These are phyloP conservation scores for Rhyacophila brunnea DNA, from an alignment of 1,140 invertebrate genomes.

Conservation along the genomic window DNA sequence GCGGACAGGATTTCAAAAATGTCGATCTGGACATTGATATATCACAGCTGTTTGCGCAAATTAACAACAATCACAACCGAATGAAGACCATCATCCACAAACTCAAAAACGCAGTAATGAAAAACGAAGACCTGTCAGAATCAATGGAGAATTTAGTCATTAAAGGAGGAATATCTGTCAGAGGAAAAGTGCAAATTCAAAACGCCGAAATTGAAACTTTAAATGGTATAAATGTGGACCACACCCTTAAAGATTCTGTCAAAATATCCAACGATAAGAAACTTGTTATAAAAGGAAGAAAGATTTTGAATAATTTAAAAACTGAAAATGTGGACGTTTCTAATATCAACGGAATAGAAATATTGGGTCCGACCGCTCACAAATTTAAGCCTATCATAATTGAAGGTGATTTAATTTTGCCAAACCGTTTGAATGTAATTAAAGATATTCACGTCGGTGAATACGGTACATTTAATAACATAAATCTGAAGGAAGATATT, in stretches of 20 bases:
- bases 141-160: conserved; percentile 13
- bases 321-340: conserved; percentile 32
- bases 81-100: conserved; percentile 21
- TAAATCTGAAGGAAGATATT: conserved; percentile 30
- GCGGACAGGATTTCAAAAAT: conserved; percentile 19
- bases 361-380: conserved; percentile 6
- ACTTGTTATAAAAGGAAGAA: conserved; percentile 25
- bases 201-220: conserved; percentile 15
- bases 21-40: conserved; percentile 21
- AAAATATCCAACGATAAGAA: conserved; percentile 24
- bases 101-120: conserved; percentile 19
- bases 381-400: conserved; percentile 6
- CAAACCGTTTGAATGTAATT: conserved; percentile 23
- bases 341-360: conserved; percentile 29
- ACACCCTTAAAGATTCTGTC: conserved; percentile 17
- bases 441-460: conserved; percentile 21
- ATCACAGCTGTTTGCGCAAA: conserved; percentile 12
- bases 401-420: conserved; percentile 23
- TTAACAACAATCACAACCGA: conserved; percentile 22
- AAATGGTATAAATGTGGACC: conserved; percentile 24
- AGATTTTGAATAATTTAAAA: conserved; percentile 30
- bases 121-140: conserved; percentile 19
- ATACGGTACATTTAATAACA: conserved; percentile 27
- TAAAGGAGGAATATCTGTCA: conserved; percentile 36
- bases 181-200: conserved; percentile 36